phyloP scores from a whole-genome alignment of 2,888 invertebrate species.

The Sycophila texana region DNA sequence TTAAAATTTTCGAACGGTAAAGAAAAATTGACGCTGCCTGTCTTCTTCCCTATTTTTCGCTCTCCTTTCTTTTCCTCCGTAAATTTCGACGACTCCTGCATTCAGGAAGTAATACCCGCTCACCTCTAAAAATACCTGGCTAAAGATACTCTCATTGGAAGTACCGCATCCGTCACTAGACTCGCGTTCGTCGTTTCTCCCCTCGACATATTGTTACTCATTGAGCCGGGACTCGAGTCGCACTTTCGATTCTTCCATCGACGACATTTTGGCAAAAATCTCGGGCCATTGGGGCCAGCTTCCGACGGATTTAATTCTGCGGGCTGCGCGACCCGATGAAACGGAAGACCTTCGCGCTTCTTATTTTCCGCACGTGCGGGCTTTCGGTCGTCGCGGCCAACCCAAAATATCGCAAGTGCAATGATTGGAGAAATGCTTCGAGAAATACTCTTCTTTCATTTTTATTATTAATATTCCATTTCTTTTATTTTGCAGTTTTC shows the following conservation, averaged over 20 bases:
- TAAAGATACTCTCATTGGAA: constrained; percentile 27
- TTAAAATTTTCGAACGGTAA: constrained; percentile 11
- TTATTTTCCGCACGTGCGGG: constrained; percentile 16
- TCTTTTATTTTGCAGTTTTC: constrained; percentile 12
- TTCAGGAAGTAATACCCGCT: constrained; percentile 29
- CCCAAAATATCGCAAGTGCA: constrained; percentile 26
- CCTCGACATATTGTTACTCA: no score
- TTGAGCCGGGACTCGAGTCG: no score
- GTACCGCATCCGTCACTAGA: not conserved
- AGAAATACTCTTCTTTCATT: not conserved
- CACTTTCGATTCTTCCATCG: not conserved
- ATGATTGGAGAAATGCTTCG: constrained; percentile 11
- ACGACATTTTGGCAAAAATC: constrained; percentile 19
- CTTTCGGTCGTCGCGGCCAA: constrained; percentile 12
- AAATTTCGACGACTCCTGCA: constrained; percentile 17
- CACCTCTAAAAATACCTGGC: constrained; percentile 31
- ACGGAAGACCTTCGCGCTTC: constrained; percentile 30
- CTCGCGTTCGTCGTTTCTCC: no score
- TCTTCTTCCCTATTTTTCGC: no score
- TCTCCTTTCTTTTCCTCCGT: not conserved
- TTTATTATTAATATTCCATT: constrained; percentile 11
- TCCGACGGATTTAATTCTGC: constrained; percentile 26
- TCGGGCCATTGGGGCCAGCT: not conserved
- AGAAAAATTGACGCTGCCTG: constrained; percentile 14
- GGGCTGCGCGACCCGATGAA: not conserved